Conservation (phyloP, 2,113 vertebrate species). For the Prionailurus viverrinus region DNA sequence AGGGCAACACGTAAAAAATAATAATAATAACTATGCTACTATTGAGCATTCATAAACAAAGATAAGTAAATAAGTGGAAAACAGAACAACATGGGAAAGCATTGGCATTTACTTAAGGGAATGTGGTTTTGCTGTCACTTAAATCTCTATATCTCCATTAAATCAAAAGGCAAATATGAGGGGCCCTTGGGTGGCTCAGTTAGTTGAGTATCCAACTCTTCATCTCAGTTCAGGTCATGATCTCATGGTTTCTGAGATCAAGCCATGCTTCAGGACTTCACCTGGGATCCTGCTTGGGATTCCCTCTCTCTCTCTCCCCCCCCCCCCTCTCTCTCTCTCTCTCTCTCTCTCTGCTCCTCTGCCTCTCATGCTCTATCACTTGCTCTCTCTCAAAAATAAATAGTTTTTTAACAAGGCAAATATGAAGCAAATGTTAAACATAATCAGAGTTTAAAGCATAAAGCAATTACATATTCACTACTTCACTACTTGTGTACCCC, state of each 20-base stretch:
- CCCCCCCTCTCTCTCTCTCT: too few species aligned
- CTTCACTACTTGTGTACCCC: background rate
- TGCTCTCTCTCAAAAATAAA: too few species aligned
- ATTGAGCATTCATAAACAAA: background rate
- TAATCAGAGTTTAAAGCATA: background rate
- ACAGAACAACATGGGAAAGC: background rate
- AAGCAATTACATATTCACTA: background rate
- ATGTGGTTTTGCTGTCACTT: slow-evolving; percentile 41
- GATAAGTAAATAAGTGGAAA: background rate
- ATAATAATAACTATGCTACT: background rate
- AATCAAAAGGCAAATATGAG: slow-evolving; percentile 29
- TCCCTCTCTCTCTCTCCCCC: too few species aligned
- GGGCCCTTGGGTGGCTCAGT: too few species aligned
- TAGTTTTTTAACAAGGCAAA: background rate
- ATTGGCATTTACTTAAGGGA: background rate
- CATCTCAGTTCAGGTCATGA: too few species aligned
- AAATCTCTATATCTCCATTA: background rate
- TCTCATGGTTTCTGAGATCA: too few species aligned
- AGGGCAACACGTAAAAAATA: background rate
- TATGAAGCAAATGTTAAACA: background rate
- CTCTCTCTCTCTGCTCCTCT: too few species aligned
- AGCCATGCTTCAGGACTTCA: too few species aligned
- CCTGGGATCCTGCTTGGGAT: too few species aligned
- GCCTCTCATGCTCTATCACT: too few species aligned
- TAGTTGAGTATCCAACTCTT: too few species aligned